These are phyloP conservation scores for Monopterus albus DNA, from an alignment of 2,113 vertebrate species.

Conservation along the genomic window DNA sequence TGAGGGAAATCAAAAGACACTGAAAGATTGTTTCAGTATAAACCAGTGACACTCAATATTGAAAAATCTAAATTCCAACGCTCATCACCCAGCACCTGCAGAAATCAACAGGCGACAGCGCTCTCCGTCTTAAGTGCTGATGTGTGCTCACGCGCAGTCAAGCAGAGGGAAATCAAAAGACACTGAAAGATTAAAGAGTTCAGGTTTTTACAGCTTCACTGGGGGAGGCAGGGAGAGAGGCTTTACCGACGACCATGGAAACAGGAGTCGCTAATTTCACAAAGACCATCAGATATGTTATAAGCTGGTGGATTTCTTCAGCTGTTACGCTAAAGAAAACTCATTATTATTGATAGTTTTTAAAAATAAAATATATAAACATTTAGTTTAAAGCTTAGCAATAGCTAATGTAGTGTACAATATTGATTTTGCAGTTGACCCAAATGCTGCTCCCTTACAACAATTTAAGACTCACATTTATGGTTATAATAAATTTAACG, in stretches of 20 bases:
- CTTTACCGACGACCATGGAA: conserved; percentile 52
- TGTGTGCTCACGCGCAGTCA: conserved; percentile 63
- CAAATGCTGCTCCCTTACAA: background rate
- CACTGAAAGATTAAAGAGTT: conserved; percentile 72
- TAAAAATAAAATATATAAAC: too few relatives aligned
- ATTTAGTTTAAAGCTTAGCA: background rate
- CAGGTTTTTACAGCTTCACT: conserved; percentile 57
- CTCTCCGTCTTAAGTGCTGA: conserved; percentile 44
- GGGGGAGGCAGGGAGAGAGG: conserved; percentile 33
- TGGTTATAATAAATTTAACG: conserved; percentile 11
- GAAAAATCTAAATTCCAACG: conserved; percentile 14
- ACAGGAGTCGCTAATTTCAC: conserved; percentile 29
- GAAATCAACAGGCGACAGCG: conserved; percentile 54
- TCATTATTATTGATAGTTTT: too few relatives aligned
- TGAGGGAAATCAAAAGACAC: conserved; percentile 67
- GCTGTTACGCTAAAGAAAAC: conserved; percentile 9
- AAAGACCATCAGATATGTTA: background rate
- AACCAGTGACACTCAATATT: background rate
- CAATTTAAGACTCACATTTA: background rate
- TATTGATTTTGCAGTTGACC: background rate
- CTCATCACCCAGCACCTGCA: conserved; percentile 12
- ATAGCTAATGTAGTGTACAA: too few relatives aligned
- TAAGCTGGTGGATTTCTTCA: background rate
- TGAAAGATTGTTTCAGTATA: conserved; percentile 64
- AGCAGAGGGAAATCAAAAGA: conserved; percentile 69